phyloP scores from a whole-genome alignment of 2,113 vertebrate species.

The Passer montanus region DNA sequence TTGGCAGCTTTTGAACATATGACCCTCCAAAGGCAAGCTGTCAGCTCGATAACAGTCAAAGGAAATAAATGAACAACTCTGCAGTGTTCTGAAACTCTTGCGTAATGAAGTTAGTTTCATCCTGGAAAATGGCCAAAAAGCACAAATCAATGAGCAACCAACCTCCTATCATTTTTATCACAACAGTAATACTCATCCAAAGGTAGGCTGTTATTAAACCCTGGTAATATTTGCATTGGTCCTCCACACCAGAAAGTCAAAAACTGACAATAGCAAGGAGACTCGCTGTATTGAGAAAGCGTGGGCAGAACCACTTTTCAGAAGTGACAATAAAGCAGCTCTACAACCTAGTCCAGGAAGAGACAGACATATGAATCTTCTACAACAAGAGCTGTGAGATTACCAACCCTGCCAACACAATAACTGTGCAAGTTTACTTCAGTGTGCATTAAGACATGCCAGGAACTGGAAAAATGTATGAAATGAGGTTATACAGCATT shows the following conservation, averaged over 20 bases:
- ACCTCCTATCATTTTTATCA: constrained; percentile 3
- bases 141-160: constrained; percentile 48
- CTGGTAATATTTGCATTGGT: neutral
- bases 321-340: neutral
- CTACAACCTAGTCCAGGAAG: neutral
- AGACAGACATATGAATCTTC: neutral
- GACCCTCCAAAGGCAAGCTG: constrained; percentile 30
- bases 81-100: constrained; percentile 20
- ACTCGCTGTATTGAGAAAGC: neutral
- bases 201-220: neutral
- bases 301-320: neutral
- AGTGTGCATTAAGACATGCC: neutral
- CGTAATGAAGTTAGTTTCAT: constrained; percentile 29
- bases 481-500: neutral
- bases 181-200: neutral
- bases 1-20: constrained; percentile 22
- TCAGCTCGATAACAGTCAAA: constrained; percentile 9
- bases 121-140: constrained; percentile 32
- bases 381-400: neutral
- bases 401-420: neutral
- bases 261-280: neutral
- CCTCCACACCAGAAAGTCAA: neutral
- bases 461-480: neutral
- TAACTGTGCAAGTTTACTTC: neutral
- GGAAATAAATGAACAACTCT: constrained; percentile 39